Conservation (phyloP, 2,888 invertebrate genomes). For the Andrena chrysosceles region DNA sequence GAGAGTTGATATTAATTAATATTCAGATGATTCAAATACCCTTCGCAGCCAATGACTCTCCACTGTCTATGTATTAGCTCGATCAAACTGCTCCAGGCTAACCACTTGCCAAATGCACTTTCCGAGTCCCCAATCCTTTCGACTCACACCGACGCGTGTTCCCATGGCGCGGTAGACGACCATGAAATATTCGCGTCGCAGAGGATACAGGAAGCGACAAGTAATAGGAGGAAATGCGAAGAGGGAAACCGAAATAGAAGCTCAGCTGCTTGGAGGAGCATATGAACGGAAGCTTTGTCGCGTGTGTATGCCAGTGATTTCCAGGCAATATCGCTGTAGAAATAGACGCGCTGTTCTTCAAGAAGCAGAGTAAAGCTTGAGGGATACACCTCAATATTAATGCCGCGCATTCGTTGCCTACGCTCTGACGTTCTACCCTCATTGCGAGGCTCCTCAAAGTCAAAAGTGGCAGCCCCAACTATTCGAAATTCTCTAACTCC, state of each 20-base stretch:
- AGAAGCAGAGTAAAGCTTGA: constrained; percentile 35
- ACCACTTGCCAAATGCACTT: no score
- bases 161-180: no score
- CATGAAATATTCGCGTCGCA: background rate
- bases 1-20: constrained; percentile 40
- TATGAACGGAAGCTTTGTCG: background rate
- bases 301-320: constrained; percentile 10
- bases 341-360: background rate
- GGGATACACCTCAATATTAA: constrained; percentile 76
- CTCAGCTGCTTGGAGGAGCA: background rate
- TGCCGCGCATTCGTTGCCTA: constrained; percentile 63
- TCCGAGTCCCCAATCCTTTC: no score
- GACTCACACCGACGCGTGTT: no score
- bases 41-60: background rate
- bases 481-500: no score
- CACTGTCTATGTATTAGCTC: no score
- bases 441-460: constrained; percentile 6
- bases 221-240: background rate
- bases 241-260: background rate
- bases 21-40: constrained; percentile 1
- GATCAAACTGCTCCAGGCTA: no score
- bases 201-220: background rate
- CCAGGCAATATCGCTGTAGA: constrained; percentile 56
- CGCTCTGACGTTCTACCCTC: constrained; percentile 58
- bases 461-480: background rate